These are phyloP conservation scores for Dendronephthya gigantea DNA, from an alignment of 64 coral and sea anemone genomes.

Conservation along the genomic window DNA sequence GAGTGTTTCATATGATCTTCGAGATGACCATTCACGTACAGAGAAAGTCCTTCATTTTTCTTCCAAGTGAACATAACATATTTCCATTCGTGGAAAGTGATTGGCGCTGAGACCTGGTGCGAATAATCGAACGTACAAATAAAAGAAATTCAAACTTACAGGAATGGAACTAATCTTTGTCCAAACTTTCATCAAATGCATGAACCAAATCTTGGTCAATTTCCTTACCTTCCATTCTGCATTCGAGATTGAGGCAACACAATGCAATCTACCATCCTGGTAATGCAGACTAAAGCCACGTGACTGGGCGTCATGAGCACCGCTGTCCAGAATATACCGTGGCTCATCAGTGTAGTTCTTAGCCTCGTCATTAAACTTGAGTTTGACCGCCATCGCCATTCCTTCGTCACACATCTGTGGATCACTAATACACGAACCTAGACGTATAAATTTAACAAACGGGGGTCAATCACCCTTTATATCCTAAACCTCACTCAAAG, in stretches of 20 bases:
- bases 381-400: constrained; percentile 60
- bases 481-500: too few species aligned
- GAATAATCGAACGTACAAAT: too few species aligned
- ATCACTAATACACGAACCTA: constrained; percentile 75
- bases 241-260: not conserved
- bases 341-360: constrained; percentile 49
- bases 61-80: constrained; percentile 5
- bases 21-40: not conserved
- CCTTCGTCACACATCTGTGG: constrained; percentile 67
- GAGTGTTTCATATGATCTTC: not conserved
- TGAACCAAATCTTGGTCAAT: not conserved
- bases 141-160: not conserved
- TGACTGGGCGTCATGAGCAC: constrained; percentile 53
- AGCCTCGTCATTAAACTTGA: constrained; percentile 76
- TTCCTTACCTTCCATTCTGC: constrained; percentile 4
- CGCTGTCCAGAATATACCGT: constrained; percentile 82
- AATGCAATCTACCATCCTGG: not conserved
- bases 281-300: constrained; percentile 55
- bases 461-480: not conserved
- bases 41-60: constrained; percentile 1
- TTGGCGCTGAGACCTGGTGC: not conserved
- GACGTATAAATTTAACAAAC: not conserved
- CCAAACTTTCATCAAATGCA: not conserved
- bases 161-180: not conserved
- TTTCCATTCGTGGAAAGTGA: not conserved